These are phyloP conservation scores for Synanthedon formicaeformis DNA, from an alignment of 2,888 invertebrate species.

Conservation along the genomic window DNA sequence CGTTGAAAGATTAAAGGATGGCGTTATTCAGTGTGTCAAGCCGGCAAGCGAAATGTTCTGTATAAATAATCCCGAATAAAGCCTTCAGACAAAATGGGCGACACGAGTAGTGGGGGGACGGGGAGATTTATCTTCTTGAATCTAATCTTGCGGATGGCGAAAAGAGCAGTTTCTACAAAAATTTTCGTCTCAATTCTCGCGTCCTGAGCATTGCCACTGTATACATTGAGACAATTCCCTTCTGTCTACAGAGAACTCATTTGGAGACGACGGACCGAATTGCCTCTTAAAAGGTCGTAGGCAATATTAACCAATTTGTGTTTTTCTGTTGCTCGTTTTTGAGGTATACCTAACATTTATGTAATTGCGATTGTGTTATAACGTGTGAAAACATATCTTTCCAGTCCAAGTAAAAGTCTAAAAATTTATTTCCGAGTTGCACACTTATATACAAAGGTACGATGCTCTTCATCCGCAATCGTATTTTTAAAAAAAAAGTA, in stretches of 20 bases:
- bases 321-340: neutral
- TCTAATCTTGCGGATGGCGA: slow-evolving; percentile 64
- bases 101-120: slow-evolving; percentile 39
- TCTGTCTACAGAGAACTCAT: slow-evolving; percentile 38
- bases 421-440: too few relatives aligned
- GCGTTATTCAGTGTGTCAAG: slow-evolving; percentile 13
- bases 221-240: slow-evolving; percentile 37
- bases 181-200: slow-evolving; percentile 39
- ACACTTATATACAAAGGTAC: too few relatives aligned
- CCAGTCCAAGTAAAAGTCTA: too few relatives aligned
- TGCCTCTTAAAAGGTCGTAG: slow-evolving; percentile 7
- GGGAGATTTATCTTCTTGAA: slow-evolving; percentile 63
- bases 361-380: neutral
- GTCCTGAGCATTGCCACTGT: slow-evolving; percentile 24
- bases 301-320: neutral
- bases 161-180: slow-evolving; percentile 57
- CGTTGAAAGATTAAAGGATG: slow-evolving; percentile 35
- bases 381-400: neutral
- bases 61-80: slow-evolving; percentile 56
- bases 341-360: neutral
- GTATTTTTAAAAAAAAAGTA: too few relatives aligned
- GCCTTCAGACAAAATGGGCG: slow-evolving; percentile 19
- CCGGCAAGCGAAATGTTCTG: slow-evolving; percentile 8
- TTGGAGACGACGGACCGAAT: slow-evolving; percentile 29
- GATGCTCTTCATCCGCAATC: too few relatives aligned